These are phyloP conservation scores for Steatornis caripensis DNA, from an alignment of 2,113 vertebrate genomes.

Conservation along the genomic window DNA sequence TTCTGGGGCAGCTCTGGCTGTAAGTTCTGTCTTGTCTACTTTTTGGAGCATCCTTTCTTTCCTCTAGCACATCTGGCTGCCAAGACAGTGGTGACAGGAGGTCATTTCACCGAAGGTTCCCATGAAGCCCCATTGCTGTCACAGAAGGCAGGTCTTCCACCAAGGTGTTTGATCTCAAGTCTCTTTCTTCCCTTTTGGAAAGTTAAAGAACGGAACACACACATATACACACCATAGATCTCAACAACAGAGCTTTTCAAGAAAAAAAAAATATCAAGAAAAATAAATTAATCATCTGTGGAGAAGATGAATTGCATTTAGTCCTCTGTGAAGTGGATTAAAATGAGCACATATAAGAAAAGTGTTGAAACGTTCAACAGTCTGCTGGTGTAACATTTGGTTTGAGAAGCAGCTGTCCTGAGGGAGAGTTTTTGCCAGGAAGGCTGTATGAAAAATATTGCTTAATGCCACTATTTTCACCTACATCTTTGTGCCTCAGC, in stretches of 20 bases:
- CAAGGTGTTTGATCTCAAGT: neutral
- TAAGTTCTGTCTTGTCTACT: neutral
- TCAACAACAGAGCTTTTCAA: neutral
- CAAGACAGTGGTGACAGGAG: rapidly evolving
- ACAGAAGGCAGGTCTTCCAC: neutral
- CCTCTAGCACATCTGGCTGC: neutral
- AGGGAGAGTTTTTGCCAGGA: neutral
- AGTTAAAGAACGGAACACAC: neutral
- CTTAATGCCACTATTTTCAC: neutral
- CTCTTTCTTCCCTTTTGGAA: neutral
- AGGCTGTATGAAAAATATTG: neutral
- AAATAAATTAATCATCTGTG: neutral
- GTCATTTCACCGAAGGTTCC: neutral
- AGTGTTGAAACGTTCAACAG: neutral
- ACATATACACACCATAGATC: neutral
- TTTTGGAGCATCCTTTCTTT: neutral
- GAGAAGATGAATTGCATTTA: neutral
- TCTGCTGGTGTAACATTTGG: neutral
- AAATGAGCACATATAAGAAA: neutral
- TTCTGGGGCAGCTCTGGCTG: neutral
- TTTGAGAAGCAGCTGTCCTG: neutral
- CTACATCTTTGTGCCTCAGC: neutral
- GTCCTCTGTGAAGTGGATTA: neutral
- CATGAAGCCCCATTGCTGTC: neutral
- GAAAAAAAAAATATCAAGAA: neutral